Conservation (phyloP, 2,888 invertebrate species). For the Boloria selene region DNA sequence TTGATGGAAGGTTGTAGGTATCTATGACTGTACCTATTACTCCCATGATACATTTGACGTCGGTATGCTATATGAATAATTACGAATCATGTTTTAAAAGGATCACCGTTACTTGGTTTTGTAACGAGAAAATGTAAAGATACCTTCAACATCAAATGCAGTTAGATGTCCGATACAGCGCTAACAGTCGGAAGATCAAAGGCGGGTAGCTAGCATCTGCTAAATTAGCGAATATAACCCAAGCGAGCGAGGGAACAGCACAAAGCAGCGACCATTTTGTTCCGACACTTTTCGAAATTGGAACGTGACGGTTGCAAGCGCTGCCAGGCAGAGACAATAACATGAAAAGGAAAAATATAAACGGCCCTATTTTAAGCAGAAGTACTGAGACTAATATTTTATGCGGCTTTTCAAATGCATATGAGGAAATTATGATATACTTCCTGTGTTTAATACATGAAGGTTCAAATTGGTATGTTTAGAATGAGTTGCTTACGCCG, state of each 20-base stretch:
- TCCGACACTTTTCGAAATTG: conserved; percentile 83
- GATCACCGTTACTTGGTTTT: conserved; percentile 35
- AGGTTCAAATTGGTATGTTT: conserved; percentile 54
- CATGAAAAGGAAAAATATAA: conserved; percentile 83
- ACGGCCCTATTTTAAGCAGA: conserved; percentile 80
- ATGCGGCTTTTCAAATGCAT: conserved; percentile 55
- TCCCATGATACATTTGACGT: conserved; percentile 73
- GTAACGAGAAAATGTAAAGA: conserved; percentile 34
- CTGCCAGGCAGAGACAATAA: conserved; percentile 80
- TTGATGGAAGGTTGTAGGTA: conserved; percentile 66
- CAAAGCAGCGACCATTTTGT: conserved; percentile 81
- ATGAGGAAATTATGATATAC: conserved; percentile 47
- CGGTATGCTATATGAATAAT: conserved; percentile 76
- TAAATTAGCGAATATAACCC: conserved; percentile 73
- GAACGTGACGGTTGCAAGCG: conserved; percentile 83
- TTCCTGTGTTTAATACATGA: conserved; percentile 39
- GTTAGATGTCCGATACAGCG: conserved; percentile 48
- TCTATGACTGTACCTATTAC: conserved; percentile 72
- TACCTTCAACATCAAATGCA: conserved; percentile 35
- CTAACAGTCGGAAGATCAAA: conserved; percentile 65
- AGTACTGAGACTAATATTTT: conserved; percentile 69
- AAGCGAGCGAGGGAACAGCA: conserved; percentile 62
- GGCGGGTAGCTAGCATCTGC: conserved; percentile 67
- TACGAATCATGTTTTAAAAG: conserved; percentile 68
- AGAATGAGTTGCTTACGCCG: conserved; percentile 50